A percentile compares a stretch with the other conserved stretches of the same genome.
These are phyloP conservation scores for Drosophila eugracilis DNA, from an alignment of 1,140 invertebrate species.

Conservation along the genomic window DNA sequence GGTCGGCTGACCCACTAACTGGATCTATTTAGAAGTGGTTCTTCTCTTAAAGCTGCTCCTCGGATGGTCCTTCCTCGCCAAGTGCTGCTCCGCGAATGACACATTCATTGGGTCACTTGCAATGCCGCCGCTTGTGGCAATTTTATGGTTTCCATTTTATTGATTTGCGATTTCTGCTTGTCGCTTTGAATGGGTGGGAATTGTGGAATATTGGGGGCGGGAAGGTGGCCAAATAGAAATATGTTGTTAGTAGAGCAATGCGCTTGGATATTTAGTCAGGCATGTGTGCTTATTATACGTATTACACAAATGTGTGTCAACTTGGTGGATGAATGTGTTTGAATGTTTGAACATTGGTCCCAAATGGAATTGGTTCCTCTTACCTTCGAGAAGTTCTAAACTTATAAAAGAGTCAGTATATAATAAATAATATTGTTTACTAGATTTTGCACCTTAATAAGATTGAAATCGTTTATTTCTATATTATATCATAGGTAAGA, in stretches of 20 bases:
- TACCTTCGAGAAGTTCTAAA: too few relatives aligned
- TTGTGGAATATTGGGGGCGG: constrained; percentile 6
- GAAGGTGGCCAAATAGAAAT: constrained; percentile 42
- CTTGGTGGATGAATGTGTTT: constrained; percentile 28
- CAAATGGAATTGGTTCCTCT: neutral
- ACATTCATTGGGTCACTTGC: constrained; percentile 20
- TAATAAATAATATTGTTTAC: constrained; percentile 7
- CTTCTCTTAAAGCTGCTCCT: neutral
- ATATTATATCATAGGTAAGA: too few relatives aligned
- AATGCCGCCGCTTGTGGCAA: constrained; percentile 24
- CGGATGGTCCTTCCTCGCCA: constrained; percentile 36
- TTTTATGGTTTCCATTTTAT: constrained; percentile 77
- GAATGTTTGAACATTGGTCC: constrained; percentile 23
- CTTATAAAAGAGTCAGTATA: too few relatives aligned
- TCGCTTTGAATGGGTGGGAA: constrained; percentile 6
- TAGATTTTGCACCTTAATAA: too few relatives aligned
- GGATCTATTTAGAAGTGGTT: neutral
- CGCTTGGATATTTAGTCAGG: constrained; percentile 57
- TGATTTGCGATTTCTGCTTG: constrained; percentile 58
- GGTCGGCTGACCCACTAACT: neutral
- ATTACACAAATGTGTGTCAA: constrained; percentile 56
- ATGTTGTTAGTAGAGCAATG: constrained; percentile 63
- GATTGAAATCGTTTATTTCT: too few relatives aligned
- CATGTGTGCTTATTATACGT: constrained; percentile 64
- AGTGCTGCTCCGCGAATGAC: constrained; percentile 55